Conservation (phyloP, 2,113 vertebrate species). For the Sminthopsis crassicaudata region DNA sequence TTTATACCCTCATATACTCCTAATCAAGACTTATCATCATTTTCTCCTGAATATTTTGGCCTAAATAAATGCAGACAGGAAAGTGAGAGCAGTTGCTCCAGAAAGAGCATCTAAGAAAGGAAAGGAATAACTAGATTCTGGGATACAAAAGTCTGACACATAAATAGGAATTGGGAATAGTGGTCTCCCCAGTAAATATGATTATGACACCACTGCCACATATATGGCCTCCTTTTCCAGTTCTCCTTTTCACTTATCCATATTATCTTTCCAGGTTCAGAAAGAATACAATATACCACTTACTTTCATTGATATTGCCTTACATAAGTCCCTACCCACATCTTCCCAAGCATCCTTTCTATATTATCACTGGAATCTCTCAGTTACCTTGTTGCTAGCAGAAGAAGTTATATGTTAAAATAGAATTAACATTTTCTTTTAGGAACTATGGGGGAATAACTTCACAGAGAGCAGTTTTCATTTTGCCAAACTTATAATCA, state of each 20-base stretch:
- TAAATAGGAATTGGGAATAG: neutral
- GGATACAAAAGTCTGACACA: neutral
- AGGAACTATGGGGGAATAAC: neutral
- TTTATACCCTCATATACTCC: neutral
- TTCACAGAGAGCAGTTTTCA: neutral
- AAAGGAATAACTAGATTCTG: neutral
- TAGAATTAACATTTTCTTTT: neutral
- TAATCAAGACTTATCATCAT: neutral
- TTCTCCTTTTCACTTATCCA: neutral
- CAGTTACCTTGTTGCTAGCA: neutral
- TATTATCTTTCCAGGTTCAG: neutral
- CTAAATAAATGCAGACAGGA: neutral
- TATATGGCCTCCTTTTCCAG: neutral
- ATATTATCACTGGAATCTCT: conserved; percentile 41
- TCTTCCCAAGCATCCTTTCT: conserved; percentile 10
- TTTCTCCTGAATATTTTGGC: neutral
- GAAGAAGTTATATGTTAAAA: neutral
- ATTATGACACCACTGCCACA: neutral
- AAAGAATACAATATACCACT: neutral
- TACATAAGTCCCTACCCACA: neutral
- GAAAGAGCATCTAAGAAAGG: neutral
- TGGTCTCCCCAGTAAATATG: neutral
- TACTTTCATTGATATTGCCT: neutral
- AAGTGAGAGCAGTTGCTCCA: neutral
- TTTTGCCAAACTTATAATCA: conserved; percentile 15